Evolutionary conservation across 2,888 invertebrate genomes (phyloP).

Genomic region (Phrixothrix hirtus): DNA sequence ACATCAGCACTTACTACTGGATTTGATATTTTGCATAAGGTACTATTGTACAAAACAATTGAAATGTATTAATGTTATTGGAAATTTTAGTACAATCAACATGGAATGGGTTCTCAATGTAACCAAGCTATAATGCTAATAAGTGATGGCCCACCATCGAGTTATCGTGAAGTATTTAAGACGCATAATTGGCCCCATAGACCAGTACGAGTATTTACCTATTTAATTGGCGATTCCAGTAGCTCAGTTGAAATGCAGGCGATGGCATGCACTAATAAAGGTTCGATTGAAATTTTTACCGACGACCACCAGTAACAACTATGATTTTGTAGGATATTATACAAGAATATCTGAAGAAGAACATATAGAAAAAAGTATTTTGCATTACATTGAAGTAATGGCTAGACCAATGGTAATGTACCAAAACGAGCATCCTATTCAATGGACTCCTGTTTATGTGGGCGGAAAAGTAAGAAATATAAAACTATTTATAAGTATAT

Average conservation of each 20-base stretch:
- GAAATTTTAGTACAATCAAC: conserved; percentile 71
- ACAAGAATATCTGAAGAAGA: conserved; percentile 86
- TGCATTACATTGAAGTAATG: conserved; percentile 93
- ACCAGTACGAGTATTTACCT: conserved; percentile 95
- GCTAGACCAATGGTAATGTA: conserved; percentile 96
- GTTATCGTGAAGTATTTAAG: conserved; percentile 66
- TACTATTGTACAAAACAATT: conserved; percentile 50
- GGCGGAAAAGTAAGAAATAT: conserved; percentile 75
- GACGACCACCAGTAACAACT: background rate
- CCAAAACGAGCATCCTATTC: conserved; percentile 86
- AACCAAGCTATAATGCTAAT: conserved; percentile 98
- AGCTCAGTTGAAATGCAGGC: conserved; percentile 84
- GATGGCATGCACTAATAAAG: conserved; percentile 98
- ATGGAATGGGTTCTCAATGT: conserved; percentile 87
- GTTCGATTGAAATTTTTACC: conserved; percentile 55
- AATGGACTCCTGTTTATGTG: conserved; percentile 93
- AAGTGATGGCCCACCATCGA: conserved; percentile 86
- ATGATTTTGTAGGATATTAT: conserved; percentile 71
- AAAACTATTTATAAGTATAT: too few species aligned
- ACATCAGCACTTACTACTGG: conserved; percentile 89
- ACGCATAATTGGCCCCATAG: conserved; percentile 91
- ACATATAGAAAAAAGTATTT: conserved; percentile 88
- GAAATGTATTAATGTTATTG: too few species aligned
- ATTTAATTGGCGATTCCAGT: conserved; percentile 91
- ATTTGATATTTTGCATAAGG: conserved; percentile 88